Conservation (phyloP, 2,888 invertebrate species). For the Leptinotarsa haldemani region DNA sequence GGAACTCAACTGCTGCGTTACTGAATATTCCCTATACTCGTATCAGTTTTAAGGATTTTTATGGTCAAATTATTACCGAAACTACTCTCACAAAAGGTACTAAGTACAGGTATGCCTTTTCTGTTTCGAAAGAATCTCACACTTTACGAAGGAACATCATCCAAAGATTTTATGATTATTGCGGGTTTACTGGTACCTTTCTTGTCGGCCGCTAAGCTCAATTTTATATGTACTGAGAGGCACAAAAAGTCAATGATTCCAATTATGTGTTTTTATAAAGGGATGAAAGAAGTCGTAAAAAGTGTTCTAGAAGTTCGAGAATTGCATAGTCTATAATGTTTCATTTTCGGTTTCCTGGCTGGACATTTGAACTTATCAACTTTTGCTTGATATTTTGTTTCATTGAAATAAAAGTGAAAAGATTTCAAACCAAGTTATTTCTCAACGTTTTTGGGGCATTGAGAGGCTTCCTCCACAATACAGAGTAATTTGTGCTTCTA, state of each 20-base stretch:
- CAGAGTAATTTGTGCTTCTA: too few species aligned
- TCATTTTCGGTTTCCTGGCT: too few species aligned
- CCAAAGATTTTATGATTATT: conserved; percentile 26
- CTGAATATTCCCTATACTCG: background rate
- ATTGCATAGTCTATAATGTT: too few species aligned
- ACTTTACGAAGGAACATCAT: conserved; percentile 16
- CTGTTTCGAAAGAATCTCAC: conserved; percentile 28
- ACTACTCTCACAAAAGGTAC: conserved; percentile 22
- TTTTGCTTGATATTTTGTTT: too few species aligned
- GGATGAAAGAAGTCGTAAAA: too few species aligned
- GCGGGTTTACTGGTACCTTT: conserved; percentile 14
- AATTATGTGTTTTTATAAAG: background rate
- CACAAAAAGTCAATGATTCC: conserved; percentile 9
- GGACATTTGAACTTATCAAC: too few species aligned
- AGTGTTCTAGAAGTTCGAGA: too few species aligned
- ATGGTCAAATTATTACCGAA: conserved; percentile 19
- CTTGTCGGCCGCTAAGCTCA: background rate
- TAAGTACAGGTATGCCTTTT: conserved; percentile 24
- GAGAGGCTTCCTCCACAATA: too few species aligned
- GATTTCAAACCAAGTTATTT: too few species aligned
- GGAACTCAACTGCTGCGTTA: background rate
- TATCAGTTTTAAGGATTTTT: background rate
- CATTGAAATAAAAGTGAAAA: too few species aligned
- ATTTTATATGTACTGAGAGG: conserved; percentile 9
- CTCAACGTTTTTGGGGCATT: too few species aligned